Evolutionary conservation across 2,888 invertebrate genomes (phyloP).

Genomic region (Troilus luridus): DNA sequence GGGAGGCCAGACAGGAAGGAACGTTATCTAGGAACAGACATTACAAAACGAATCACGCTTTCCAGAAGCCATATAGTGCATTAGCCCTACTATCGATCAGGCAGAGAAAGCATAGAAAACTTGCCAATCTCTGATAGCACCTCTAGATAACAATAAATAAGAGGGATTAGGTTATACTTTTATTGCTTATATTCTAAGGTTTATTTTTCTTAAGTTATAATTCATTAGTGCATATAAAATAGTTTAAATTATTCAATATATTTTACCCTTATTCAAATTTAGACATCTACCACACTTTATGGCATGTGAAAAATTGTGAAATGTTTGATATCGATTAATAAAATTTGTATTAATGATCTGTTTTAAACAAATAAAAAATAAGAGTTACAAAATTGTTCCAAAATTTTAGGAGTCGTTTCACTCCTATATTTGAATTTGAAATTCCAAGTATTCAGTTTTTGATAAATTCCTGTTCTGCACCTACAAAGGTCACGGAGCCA

Average conservation of each 20-base stretch:
- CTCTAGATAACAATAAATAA: neutral
- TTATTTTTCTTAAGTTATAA: neutral
- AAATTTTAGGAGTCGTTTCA: too few relatives aligned
- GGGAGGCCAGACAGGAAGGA: neutral
- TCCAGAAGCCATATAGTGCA: neutral
- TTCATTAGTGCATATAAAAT: neutral
- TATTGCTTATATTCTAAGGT: neutral
- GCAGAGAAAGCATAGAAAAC: neutral
- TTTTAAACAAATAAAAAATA: too few relatives aligned
- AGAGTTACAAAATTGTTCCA: too few relatives aligned
- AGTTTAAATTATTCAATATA: neutral
- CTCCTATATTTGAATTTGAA: too few relatives aligned
- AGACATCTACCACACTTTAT: neutral
- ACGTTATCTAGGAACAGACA: neutral
- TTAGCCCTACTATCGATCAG: neutral
- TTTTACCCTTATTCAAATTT: neutral
- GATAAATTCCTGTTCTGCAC: too few relatives aligned
- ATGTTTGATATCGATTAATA: too few relatives aligned
- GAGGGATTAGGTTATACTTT: too few relatives aligned
- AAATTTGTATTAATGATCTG: too few relatives aligned
- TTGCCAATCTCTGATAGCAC: neutral
- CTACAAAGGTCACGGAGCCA: too few relatives aligned
- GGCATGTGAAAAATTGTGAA: too few relatives aligned
- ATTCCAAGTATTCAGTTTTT: too few relatives aligned
- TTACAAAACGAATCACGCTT: neutral